phyloP scores from a whole-genome alignment of 2,888 invertebrate genomes.

The Stenichneumon culpator region DNA sequence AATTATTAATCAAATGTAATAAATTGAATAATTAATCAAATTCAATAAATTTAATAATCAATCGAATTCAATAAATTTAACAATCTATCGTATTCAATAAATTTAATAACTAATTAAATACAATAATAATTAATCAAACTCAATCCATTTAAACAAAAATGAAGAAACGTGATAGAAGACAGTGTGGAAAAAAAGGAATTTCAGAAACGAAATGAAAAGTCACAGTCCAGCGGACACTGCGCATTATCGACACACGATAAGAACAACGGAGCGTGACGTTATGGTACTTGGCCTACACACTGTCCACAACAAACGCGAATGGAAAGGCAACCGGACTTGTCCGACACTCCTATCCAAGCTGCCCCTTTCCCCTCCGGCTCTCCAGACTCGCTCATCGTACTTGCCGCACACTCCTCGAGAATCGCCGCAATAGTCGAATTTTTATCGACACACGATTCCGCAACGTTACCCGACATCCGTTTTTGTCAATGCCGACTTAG shows the following conservation, averaged over 20 bases:
- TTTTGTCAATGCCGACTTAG: neutral
- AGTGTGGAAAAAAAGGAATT: neutral
- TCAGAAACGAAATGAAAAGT: neutral
- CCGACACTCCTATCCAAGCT: constrained; percentile 15
- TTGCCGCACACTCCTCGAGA: neutral
- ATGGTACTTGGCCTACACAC: constrained; percentile 18
- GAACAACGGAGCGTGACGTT: constrained; percentile 20
- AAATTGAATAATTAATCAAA: too few species aligned
- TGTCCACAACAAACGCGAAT: constrained; percentile 13
- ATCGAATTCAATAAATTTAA: too few species aligned
- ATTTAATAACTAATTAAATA: too few species aligned
- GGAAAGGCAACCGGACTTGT: constrained; percentile 41
- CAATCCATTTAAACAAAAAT: too few species aligned
- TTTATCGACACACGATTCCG: constrained; percentile 11
- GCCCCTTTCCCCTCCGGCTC: neutral
- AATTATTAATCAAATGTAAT: too few species aligned
- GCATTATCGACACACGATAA: constrained; percentile 2
- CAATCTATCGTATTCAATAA: too few species aligned
- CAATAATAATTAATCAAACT: too few species aligned
- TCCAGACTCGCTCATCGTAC: neutral
- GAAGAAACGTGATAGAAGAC: neutral
- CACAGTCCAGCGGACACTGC: neutral
- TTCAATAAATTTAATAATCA: too few species aligned
- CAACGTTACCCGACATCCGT: neutral
- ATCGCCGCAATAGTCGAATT: constrained; percentile 9